phyloP scores from a whole-genome alignment of 2,113 vertebrate genomes.

The Ochotona princeps region DNA sequence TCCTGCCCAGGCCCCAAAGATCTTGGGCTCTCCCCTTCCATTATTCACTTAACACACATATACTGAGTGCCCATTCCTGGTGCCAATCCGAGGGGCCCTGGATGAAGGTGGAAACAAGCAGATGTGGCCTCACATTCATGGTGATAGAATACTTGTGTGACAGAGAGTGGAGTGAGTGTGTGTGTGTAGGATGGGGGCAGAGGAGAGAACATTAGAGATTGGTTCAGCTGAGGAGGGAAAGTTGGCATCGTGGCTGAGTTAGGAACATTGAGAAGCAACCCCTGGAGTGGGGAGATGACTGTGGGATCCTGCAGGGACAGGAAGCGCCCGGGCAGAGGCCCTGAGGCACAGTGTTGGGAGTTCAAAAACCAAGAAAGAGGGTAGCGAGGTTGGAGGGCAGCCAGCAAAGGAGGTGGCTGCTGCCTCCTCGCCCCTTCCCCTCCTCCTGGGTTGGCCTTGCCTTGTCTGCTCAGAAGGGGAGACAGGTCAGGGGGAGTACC shows the following conservation, averaged over 20 bases:
- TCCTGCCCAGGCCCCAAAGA: too few relatives aligned
- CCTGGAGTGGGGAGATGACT: too few relatives aligned
- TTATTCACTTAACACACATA: not conserved
- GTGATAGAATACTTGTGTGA: not conserved
- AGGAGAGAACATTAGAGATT: not conserved
- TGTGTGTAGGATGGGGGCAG: not conserved
- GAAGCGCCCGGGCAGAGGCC: not conserved
- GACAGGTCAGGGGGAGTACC: too few relatives aligned
- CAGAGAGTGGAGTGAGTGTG: not conserved
- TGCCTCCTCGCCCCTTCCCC: rapidly evolving
- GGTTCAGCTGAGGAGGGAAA: not conserved
- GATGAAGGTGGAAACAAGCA: not conserved
- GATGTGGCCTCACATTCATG: rapidly evolving
- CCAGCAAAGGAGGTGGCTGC: rapidly evolving
- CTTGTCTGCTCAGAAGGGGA: rapidly evolving
- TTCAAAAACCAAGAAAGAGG: not conserved
- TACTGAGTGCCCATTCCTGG: rapidly evolving
- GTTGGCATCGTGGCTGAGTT: not conserved
- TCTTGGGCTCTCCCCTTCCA: not conserved
- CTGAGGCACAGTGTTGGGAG: not conserved
- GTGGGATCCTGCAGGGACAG: not conserved
- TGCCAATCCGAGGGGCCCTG: rapidly evolving
- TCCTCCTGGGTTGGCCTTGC: not conserved
- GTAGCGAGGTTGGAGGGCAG: not conserved
- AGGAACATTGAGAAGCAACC: not conserved